Percentiles rank a stretch among this genome's conserved stretches.
phyloP scores from a whole-genome alignment of 2,797 vertebrate species.

The Malacoraja senta region DNA sequence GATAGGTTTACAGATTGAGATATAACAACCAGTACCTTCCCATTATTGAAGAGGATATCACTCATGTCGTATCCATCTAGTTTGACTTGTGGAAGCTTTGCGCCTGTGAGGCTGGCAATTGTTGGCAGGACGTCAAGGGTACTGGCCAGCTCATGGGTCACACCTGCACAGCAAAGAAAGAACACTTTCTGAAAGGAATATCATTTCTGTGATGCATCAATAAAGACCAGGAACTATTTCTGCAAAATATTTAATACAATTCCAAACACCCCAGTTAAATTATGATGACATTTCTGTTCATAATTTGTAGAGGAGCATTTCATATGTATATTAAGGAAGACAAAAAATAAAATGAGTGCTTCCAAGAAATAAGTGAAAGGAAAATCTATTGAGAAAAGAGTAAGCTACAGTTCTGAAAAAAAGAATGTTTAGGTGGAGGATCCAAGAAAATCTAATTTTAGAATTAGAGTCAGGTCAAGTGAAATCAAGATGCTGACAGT shows the following conservation, averaged over 20 bases:
- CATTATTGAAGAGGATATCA: slow-evolving; percentile 62
- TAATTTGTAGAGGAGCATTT: neutral
- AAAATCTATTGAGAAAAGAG: neutral
- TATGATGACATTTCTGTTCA: neutral
- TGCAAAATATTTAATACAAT: neutral
- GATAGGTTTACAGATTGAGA: neutral
- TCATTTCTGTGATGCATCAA: neutral
- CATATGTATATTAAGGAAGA: neutral
- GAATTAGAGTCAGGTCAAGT: too few species aligned
- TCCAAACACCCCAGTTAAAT: neutral
- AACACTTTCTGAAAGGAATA: neutral
- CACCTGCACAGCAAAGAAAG: slow-evolving; percentile 55
- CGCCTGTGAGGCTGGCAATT: slow-evolving; percentile 63
- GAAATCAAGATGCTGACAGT: neutral
- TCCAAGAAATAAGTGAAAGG: neutral
- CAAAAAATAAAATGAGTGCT: neutral
- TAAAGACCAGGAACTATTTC: neutral
- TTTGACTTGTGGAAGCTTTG: slow-evolving; percentile 60
- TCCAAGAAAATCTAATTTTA: neutral
- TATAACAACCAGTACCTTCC: slow-evolving; percentile 51
- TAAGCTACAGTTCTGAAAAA: neutral
- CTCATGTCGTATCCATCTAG: slow-evolving; percentile 82
- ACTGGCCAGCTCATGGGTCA: slow-evolving; percentile 78
- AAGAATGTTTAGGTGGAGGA: too few species aligned
- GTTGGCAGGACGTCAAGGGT: slow-evolving; percentile 84